Conservation (phyloP, 2,888 invertebrate species). For the Sicus ferrugineus region DNA sequence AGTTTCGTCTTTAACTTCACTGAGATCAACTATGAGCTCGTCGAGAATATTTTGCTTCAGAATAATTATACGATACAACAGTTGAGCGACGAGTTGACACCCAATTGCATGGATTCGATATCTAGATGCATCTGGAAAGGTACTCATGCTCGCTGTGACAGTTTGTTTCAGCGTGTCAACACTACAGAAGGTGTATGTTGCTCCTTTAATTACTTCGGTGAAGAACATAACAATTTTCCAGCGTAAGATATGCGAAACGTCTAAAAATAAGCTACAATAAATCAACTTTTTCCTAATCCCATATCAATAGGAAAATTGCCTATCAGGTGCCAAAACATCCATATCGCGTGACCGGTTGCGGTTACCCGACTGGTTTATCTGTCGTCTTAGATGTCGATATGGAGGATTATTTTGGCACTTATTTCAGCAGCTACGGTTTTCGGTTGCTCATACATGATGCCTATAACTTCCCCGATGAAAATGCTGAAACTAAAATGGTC, state of each 20-base stretch:
- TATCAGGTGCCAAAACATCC: slow-evolving; percentile 65
- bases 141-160: slow-evolving; percentile 67
- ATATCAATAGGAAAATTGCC: slow-evolving; percentile 53
- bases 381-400: slow-evolving; percentile 68
- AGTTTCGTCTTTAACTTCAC: slow-evolving; percentile 48
- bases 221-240: slow-evolving; percentile 57
- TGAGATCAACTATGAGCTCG: slow-evolving; percentile 45
- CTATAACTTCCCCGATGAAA: slow-evolving; percentile 72
- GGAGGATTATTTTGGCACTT: slow-evolving; percentile 71
- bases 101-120: slow-evolving; percentile 68
- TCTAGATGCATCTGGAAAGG: slow-evolving; percentile 73
- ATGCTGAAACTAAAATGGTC: slow-evolving; percentile 69
- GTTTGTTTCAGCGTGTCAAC: slow-evolving; percentile 67
- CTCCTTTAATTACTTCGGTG: slow-evolving; percentile 72
- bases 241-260: slow-evolving; percentile 42
- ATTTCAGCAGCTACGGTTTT: slow-evolving; percentile 70
- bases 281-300: neutral
- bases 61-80: slow-evolving; percentile 54
- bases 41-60: slow-evolving; percentile 49
- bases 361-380: slow-evolving; percentile 73
- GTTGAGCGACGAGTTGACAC: slow-evolving; percentile 61
- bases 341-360: slow-evolving; percentile 73
- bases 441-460: slow-evolving; percentile 73
- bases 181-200: slow-evolving; percentile 71
- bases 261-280: neutral